Evolutionary conservation across 2,113 vertebrate species (phyloP), one percentile per base, ranked within the genome.

Genomic region (Pedionomus torquatus): DNA sequence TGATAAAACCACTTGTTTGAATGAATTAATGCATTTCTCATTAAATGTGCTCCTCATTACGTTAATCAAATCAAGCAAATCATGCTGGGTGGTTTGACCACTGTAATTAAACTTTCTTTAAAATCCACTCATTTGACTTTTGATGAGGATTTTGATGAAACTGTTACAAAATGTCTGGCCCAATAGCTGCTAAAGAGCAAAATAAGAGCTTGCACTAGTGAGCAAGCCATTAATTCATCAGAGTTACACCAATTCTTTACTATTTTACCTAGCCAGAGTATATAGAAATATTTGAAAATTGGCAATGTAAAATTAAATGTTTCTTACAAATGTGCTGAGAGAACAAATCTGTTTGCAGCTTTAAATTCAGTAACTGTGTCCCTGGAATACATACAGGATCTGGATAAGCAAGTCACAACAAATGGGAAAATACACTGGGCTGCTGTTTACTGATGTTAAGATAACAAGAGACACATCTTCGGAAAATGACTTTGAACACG

Each of bases 81-180:
- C 93, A 41, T 92, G 61, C 66, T 83, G 91, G 85, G 89, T 95
- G 90, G 95, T 87, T 96, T 96, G 96, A 97, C 93, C 93, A 95
- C 84, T 91, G 82, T 97, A 97, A 97, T 97, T 97, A 95, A 95
- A 94, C 90, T 96, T 96, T 79, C 90, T 92, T 90, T 92, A 94
- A 90, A 95, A 96, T 92, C 70, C 71, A 94, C 48, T 92, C 79
- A 89, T 96, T 96, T 95, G 85, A 80, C 63, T 97, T 95, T 83
- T 92, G 95, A 96, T 97, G 91, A 92, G 88, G 92, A 89, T 95
- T 97, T 95, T 96, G 96, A 97, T 97, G 97, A 96, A 96, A 95
- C 37, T 93, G 66, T 83, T 89, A 80, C 64, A 96, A 94, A 93
- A 83, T 81, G 79, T 90, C 77, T 92, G 44, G 68, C 85, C 66